Evolutionary conservation across 2,888 invertebrate species (phyloP), one percentile per base, ranked within the genome.

Genomic region (Pogonocherus hispidulus): DNA sequence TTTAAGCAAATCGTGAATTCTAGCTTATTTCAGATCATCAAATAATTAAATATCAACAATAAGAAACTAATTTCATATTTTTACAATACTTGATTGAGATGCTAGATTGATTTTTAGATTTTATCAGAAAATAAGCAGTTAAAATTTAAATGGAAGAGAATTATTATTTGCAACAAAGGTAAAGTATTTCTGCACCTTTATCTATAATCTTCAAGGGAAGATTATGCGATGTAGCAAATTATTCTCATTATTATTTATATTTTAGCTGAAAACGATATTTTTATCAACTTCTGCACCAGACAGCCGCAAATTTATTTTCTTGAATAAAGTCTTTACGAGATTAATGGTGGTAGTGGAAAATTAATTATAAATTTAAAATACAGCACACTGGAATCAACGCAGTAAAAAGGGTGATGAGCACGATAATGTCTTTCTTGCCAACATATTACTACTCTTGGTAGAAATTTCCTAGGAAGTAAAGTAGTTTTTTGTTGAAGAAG

Each of bases 281-380:
- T 49, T 35, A 49, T 18, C 27, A 60, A 32, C 35, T 32, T 27
- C 35, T 49, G 35, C 11, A 27, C 18, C 35, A 49, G 49, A 60
- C 49, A 19, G 32, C 49, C 16, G 35, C 49, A 60, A 49, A 60
- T 60, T 49, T 35, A 60, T 49, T 35, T 2, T 49, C 20, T 49
- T 32, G 32, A 35, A 60, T 49, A 60, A 60, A 27, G 60, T 49
- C 60, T 11, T 60, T 60, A 47, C 49, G 19, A 49, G 60, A 60
- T 60, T 60, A 60, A 60, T 60, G 60, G 49, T 19, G 35, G 22
- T 19, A 14, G 60, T 14, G 20, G 47, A 59, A 23, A 49, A 60
- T 60, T 60, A 60, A 60, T 60, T 60, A 49, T 35, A 47, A 60
- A 47, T 60, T 60, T 60, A 60, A 60, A 60, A 49, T 49, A 60